Base-by-base conservation (phyloP, 2,113 vertebrate genomes). In the Gymnorhina tibicen region DNA sequence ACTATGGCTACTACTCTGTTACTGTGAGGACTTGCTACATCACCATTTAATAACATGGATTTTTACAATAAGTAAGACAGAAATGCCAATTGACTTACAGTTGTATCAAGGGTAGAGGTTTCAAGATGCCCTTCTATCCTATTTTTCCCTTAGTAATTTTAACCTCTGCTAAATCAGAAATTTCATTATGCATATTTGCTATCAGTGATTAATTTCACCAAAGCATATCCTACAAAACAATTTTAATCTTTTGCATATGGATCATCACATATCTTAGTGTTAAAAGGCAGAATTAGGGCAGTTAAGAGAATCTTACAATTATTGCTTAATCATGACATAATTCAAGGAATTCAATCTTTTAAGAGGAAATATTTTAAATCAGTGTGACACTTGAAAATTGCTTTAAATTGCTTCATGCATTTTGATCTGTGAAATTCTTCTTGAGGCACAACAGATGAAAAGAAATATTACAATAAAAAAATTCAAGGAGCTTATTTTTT, bases 381-480 rank as follows among this genome's bases (percentile, higher is more conserved):
- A 87, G 35, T 67, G 35, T 90, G 91, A 91, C 76, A 89, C 56
- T 83, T 95, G 81, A 91, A 96, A 97, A 96, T 94, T 91, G 79
- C 67, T 95, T 92, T 78, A 81, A 85, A 83, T 95, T 91, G 16
- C 68, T 85, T 93, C 20, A 68, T 66, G 85, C 32, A 73, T 96
- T 96, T 95, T 96, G 81, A 93, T 92, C 39, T 89, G 87, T 64
- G 75, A 94, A 85, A 91, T 88, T 91, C 47, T 95, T 95, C 91
- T 91, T 67, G 32, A 86, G 91, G 93, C 75, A 85, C 68, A 96
- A 91, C 56, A 85, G 85, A 93, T 95, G 42, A 93, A 92, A 93
- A 95, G 46, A 96, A 90, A 90, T 89, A 91, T 68, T 87, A 44
- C 46, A 82, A 88, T 80, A 64, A 93, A 95, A 89, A 85, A 37